phyloP scores from a whole-genome alignment of 2,888 invertebrate genomes.

The Cryptocephalus moraei region DNA sequence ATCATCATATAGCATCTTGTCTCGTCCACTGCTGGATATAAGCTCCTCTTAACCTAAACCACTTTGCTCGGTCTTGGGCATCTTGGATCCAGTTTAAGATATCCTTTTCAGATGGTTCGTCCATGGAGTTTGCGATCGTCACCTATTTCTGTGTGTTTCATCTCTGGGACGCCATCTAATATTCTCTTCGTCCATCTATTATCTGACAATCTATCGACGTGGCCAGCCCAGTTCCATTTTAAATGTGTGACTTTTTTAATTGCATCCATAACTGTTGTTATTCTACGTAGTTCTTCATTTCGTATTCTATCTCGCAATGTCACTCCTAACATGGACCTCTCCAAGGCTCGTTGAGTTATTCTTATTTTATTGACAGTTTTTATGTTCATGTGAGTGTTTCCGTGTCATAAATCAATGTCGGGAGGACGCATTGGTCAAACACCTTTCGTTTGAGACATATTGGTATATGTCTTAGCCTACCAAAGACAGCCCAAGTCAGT shows the following conservation, averaged over 20 bases:
- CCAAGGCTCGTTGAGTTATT: constrained; percentile 1
- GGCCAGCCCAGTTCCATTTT: background rate
- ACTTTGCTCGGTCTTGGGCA: too few relatives aligned
- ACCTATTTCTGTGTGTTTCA: background rate
- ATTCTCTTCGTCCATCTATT: too few relatives aligned
- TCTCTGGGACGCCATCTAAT: constrained; percentile 1
- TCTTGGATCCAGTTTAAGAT: background rate
- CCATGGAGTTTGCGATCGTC: background rate
- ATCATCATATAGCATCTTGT: background rate
- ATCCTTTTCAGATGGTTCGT: background rate
- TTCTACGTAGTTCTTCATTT: too few relatives aligned
- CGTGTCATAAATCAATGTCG: background rate
- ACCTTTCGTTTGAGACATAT: too few relatives aligned
- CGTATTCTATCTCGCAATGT: background rate
- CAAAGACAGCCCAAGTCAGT: too few relatives aligned
- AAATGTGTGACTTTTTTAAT: too few relatives aligned
- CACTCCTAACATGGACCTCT: background rate
- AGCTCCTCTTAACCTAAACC: too few relatives aligned
- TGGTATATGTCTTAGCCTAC: too few relatives aligned
- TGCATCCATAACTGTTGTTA: too few relatives aligned
- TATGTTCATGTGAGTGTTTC: background rate
- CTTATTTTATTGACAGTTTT: too few relatives aligned
- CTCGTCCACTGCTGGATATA: too few relatives aligned
- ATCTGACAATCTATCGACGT: background rate
- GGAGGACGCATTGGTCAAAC: too few relatives aligned